Evolutionary conservation across 2,888 invertebrate genomes (phyloP).

Genomic region (Formica aserva): DNA sequence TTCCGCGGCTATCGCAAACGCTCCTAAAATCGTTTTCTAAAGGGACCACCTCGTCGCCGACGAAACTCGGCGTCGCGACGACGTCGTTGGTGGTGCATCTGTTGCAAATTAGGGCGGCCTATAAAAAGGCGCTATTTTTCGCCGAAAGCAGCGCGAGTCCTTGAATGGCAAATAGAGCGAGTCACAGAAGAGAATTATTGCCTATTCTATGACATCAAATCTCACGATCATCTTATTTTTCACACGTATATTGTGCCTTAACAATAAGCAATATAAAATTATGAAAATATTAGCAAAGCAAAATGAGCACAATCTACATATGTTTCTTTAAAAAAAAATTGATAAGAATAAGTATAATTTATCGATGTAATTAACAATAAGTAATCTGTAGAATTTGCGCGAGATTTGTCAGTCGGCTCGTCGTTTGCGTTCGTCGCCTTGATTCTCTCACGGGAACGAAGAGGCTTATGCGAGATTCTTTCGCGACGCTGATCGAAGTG

Average conservation of each 20-base stretch:
- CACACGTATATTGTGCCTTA: neutral
- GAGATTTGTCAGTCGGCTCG: neutral
- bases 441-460: conserved; percentile 13
- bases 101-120: conserved; percentile 67
- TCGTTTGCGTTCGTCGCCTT: neutral
- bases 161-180: conserved; percentile 41
- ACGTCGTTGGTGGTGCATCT: conserved; percentile 68
- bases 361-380: neutral
- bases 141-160: conserved; percentile 44
- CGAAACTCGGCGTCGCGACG: conserved; percentile 41
- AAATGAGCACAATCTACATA: neutral
- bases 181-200: neutral
- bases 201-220: neutral
- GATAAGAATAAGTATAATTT: neutral
- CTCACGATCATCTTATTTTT: neutral
- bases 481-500: conserved; percentile 29
- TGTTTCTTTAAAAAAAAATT: neutral
- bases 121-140: conserved; percentile 65
- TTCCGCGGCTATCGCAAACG: conserved; percentile 44
- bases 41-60: conserved; percentile 48
- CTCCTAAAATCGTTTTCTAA: conserved; percentile 36
- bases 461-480: conserved; percentile 15
- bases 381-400: neutral
- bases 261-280: neutral
- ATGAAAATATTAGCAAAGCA: neutral